phyloP scores from a whole-genome alignment of 2,797 vertebrate species.

The Stomatorhinus walkeri region DNA sequence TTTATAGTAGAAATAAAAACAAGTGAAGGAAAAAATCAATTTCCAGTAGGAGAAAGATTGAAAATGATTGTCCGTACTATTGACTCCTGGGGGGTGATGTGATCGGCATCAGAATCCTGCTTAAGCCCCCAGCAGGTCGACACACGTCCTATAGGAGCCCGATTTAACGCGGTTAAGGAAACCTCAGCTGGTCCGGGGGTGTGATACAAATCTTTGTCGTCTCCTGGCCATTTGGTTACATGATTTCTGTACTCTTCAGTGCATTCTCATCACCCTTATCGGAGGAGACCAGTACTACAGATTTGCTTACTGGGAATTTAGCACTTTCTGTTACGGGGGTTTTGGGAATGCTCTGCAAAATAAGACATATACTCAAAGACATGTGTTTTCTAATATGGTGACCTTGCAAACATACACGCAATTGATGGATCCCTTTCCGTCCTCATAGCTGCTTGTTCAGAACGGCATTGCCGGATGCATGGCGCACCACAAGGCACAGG shows the following conservation, averaged over 20 bases:
- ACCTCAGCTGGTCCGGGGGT: background rate
- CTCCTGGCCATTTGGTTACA: background rate
- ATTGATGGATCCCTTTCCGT: background rate
- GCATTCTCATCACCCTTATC: background rate
- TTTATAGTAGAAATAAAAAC: constrained; percentile 9
- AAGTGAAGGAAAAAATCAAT: background rate
- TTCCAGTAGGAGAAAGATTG: background rate
- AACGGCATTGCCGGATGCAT: background rate
- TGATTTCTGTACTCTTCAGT: background rate
- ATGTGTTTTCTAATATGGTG: background rate
- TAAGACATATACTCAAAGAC: background rate
- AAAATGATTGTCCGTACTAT: background rate
- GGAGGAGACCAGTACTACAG: background rate
- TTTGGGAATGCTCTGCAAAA: background rate
- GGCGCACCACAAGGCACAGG: background rate
- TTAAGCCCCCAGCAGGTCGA: background rate
- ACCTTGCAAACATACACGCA: background rate
- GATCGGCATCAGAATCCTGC: background rate
- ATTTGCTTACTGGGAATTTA: background rate
- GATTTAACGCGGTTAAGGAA: background rate
- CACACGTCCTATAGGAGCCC: background rate
- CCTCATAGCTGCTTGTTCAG: background rate
- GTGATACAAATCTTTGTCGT: background rate
- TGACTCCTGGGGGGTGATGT: background rate
- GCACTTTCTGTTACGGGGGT: background rate